Percentiles rank a stretch among this genome's conserved stretches.
phyloP scores from a whole-genome alignment of 2,888 invertebrate species.

The Parnassius glacialis region DNA sequence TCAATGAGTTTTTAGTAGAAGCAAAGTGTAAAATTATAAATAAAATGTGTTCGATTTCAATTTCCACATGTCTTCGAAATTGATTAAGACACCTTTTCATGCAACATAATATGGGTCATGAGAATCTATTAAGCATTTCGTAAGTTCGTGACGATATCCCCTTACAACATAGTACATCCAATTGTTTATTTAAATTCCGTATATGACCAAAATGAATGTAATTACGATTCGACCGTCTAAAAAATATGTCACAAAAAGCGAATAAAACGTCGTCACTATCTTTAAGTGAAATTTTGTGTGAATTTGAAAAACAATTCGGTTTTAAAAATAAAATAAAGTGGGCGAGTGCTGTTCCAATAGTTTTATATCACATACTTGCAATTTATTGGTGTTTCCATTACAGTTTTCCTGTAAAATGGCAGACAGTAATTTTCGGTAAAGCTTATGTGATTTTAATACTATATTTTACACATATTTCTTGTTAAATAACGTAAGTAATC shows the following conservation, averaged over 20 bases:
- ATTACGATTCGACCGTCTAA: conserved; percentile 1
- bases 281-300: conserved; percentile 52
- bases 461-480: not conserved
- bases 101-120: conserved; percentile 8
- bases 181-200: conserved; percentile 16
- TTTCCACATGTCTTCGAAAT: too few relatives aligned
- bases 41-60: too few relatives aligned
- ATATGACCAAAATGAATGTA: not conserved
- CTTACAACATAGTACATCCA: conserved; percentile 8
- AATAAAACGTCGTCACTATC: conserved; percentile 39
- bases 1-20: too few relatives aligned
- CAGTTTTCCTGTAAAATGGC: conserved; percentile 69
- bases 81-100: too few relatives aligned
- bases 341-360: conserved; percentile 57
- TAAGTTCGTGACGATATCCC: not conserved
- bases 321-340: conserved; percentile 74
- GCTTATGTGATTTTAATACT: too few relatives aligned
- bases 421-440: conserved; percentile 64
- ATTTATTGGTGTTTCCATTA: conserved; percentile 67
- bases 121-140: conserved; percentile 17
- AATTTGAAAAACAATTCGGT: conserved; percentile 61
- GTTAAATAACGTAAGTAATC: not conserved
- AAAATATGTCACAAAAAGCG: conserved; percentile 38
- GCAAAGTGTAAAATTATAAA: too few relatives aligned
- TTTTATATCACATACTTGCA: conserved; percentile 60